Base-by-base conservation (phyloP, 1,140 invertebrate species). In the Brachystomella parvula region DNA sequence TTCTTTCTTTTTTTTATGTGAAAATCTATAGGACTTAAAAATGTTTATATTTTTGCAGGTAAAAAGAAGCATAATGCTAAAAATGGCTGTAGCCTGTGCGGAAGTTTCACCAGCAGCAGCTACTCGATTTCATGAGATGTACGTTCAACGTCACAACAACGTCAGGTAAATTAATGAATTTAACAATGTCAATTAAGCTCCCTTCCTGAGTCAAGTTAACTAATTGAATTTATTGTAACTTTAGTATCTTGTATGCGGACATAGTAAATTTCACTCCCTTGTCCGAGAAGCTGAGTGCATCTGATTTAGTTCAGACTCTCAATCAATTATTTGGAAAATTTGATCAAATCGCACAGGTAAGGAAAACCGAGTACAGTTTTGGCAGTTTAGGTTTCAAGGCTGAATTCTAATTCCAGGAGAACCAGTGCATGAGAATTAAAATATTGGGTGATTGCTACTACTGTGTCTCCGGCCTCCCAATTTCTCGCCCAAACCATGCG, bases 201-300 rank as follows among this genome's bases (percentile, higher is more conserved):
- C 47, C 15, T 39, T 31, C 24, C 19, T 32, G 65, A 53, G 33
- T 70, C 17, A 3, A 30, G 19, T 33, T 56, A 21, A 49, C 33
- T 30, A 35, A 61, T 44, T 68, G 32, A 62, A 29, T 70, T 68
- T 66, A 33, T 49, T 63, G 71, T 68, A 66, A 77, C 75, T 61
- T 1, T 79, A 96, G 94, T 75, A 97, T 98, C 72, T 80, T 98
- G 12, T 98, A 97, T 79, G 96, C 96, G 0, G 96, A 98, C 75
- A 98, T 98, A 68, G 95, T 97, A 44, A 96, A 96, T 78, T 98
- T 98, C 76, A 98, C 96, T 0, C 90, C 91, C 0, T 80, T 98
- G 2, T 95, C 93, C 0, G 93, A 94, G 68, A 85, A 90, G 74
- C 83, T 96, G 62, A 91, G 89, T 30, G 94, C 96, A 19, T 93